Evolutionary conservation across 2,113 vertebrate species (phyloP).

Genomic region (Rhinichthys klamathensis): DNA sequence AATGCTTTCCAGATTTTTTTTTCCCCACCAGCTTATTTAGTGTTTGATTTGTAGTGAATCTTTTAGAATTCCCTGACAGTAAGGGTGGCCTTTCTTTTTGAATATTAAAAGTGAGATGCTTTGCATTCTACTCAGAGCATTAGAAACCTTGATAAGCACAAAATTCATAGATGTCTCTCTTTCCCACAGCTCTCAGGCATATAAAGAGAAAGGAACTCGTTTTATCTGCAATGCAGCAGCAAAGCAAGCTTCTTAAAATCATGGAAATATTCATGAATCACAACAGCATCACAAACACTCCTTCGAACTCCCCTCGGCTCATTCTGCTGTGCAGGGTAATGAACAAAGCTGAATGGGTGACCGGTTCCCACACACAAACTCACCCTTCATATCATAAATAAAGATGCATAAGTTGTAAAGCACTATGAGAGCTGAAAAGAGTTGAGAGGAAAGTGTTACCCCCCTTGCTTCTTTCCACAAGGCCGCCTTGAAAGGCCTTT

Average conservation of each 20-base stretch:
- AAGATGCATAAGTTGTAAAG: conserved; percentile 24
- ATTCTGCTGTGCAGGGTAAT: conserved; percentile 33
- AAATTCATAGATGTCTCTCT: conserved; percentile 27
- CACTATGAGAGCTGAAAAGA: not conserved
- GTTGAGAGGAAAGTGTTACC: not conserved
- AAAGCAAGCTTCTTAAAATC: conserved; percentile 47
- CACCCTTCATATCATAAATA: conserved; percentile 33
- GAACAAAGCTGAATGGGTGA: conserved; percentile 35
- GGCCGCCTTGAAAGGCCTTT: not conserved
- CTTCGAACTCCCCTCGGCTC: not conserved
- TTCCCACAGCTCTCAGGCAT: conserved; percentile 17
- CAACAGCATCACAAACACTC: conserved; percentile 28
- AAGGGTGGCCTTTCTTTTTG: conserved; percentile 8
- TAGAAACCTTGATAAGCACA: conserved; percentile 38
- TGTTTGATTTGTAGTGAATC: not conserved
- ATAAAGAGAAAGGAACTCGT: not conserved
- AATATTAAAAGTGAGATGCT: conserved; percentile 42
- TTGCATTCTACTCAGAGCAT: conserved; percentile 17
- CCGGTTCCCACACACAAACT: conserved; percentile 4
- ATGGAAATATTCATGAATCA: conserved; percentile 56
- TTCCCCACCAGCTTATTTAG: not conserved
- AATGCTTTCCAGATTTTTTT: not conserved
- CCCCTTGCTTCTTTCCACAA: conserved; percentile 5
- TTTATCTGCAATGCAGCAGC: conserved; percentile 59
- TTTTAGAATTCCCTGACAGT: not conserved